phyloP scores from a whole-genome alignment of 2,113 vertebrate species.

The Sprattus sprattus region DNA sequence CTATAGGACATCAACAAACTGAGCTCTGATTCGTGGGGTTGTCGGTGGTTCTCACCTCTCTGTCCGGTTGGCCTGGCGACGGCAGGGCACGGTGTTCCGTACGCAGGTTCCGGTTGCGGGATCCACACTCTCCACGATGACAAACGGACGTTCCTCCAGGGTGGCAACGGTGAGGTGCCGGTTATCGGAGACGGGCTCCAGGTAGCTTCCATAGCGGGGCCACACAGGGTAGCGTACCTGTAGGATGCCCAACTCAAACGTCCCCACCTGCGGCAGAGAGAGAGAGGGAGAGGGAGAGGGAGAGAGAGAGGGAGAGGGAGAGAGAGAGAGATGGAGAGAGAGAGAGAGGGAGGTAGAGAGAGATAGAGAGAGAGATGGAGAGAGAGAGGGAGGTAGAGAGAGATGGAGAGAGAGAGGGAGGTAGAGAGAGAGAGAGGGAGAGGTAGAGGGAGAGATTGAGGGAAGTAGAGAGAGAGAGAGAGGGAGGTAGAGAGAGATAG shows the following conservation, averaged over 20 bases:
- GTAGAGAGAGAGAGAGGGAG: too few relatives aligned
- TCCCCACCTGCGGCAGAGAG: slow-evolving; percentile 81
- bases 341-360: too few relatives aligned
- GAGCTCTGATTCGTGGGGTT: neutral
- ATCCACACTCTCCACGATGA: slow-evolving; percentile 94
- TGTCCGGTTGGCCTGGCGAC: slow-evolving; percentile 87
- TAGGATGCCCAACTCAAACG: slow-evolving; percentile 84
- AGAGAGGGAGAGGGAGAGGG: neutral
- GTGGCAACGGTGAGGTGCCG: slow-evolving; percentile 94
- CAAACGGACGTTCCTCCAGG: slow-evolving; percentile 93
- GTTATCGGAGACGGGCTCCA: slow-evolving; percentile 88
- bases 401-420: too few relatives aligned
- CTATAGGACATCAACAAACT: neutral
- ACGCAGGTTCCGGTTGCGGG: slow-evolving; percentile 88
- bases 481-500: too few relatives aligned
- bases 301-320: too few relatives aligned
- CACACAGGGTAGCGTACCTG: slow-evolving; percentile 95
- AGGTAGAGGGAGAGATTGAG: too few relatives aligned
- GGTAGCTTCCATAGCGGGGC: slow-evolving; percentile 88
- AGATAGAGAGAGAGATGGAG: too few relatives aligned
- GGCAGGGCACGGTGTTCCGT: slow-evolving; percentile 94
- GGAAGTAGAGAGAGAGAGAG: too few relatives aligned
- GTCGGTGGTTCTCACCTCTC: slow-evolving; percentile 71
- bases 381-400: too few relatives aligned
- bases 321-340: too few relatives aligned